Evolutionary conservation across 2,113 vertebrate genomes (phyloP), one percentile per base, ranked within the genome.

Genomic region (Poeciliopsis prolifica): DNA sequence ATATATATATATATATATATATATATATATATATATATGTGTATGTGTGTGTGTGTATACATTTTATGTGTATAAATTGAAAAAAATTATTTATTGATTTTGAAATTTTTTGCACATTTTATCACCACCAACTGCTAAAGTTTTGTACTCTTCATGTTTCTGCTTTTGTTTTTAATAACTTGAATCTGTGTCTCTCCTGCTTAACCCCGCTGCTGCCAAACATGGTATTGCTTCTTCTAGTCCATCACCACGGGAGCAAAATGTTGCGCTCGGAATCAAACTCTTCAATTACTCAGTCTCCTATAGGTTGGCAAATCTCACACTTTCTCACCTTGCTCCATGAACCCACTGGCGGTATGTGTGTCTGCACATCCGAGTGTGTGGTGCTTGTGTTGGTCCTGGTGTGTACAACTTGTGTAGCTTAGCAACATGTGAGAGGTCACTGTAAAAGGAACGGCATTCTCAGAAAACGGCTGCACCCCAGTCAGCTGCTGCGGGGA

Each of bases 261-360:
- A 99, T 99, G 98, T 98, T 99, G 95, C 98, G 97, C 96, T 99
- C 97, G 95, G 98, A 99, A 95, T 99, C 98, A 98, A 99, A 99
- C 96, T 99, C 97, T 95, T 99, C 98, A 94, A 98, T 99, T 96
- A 99, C 97, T 98, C 98, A 99, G 98, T 98, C 97, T 97, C 95
- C 97, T 95, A 96, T 99, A 99, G 98, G 98, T 99, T 98, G 97
- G 98, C 98, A 99, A 96, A 95, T 95, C 95, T 96, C 96, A 97
- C 90, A 96, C 95, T 96, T 95, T 94, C 93, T 97, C 95, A 95
- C 94, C 92, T 85, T 92, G 92, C 92, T 95, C 91, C 93, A 95
- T 94, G 91, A 93, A 86, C 90, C 92, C 87, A 89, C 87, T 88
- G 88, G 92, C 93, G 94, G 95, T 95, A 95, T 95, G 94, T 95